A percentile compares a stretch with the other conserved stretches of the same genome.
Conservation (phyloP, 2,888 invertebrate genomes). For the Arrhopalites spinosus region DNA sequence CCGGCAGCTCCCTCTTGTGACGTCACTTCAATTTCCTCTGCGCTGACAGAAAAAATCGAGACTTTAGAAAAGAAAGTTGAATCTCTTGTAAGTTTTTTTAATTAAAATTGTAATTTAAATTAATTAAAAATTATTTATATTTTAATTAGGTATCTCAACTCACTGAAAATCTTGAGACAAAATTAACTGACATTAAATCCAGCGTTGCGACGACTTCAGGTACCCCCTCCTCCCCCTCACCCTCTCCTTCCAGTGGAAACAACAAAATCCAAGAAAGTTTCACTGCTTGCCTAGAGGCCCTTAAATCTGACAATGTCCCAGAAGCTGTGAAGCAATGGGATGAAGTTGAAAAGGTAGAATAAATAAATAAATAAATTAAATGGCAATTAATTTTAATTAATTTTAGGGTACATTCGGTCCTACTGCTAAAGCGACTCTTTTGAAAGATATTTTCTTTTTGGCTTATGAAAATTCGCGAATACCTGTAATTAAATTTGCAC, state of each 20-base stretch:
- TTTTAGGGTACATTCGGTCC: constrained; percentile 5
- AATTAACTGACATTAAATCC: neutral
- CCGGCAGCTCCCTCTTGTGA: constrained; percentile 5
- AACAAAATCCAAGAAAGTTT: constrained; percentile 3
- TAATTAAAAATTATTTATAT: neutral
- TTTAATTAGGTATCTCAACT: constrained; percentile 13
- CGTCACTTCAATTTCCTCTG: constrained; percentile 3
- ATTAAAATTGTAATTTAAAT: neutral
- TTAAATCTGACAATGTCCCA: constrained; percentile 2
- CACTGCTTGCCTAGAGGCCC: constrained; percentile 7
- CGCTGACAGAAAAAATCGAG: constrained; percentile 21
- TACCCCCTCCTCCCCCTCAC: too few relatives aligned
- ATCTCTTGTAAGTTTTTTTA: constrained; percentile 7
- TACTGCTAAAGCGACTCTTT: constrained; percentile 13
- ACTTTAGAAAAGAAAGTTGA: constrained; percentile 17
- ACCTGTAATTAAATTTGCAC: constrained; percentile 13
- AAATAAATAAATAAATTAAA: too few relatives aligned
- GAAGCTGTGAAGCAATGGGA: constrained; percentile 25
- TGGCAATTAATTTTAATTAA: too few relatives aligned
- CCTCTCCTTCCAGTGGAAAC: neutral
- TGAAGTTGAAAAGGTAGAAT: neutral
- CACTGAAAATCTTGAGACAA: neutral
- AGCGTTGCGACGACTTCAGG: neutral
- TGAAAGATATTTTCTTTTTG: constrained; percentile 30
- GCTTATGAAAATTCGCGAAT: too few relatives aligned